These are phyloP conservation scores for Clarias platycephalus DNA, from an alignment of 2,797 vertebrate genomes.

Conservation along the genomic window DNA sequence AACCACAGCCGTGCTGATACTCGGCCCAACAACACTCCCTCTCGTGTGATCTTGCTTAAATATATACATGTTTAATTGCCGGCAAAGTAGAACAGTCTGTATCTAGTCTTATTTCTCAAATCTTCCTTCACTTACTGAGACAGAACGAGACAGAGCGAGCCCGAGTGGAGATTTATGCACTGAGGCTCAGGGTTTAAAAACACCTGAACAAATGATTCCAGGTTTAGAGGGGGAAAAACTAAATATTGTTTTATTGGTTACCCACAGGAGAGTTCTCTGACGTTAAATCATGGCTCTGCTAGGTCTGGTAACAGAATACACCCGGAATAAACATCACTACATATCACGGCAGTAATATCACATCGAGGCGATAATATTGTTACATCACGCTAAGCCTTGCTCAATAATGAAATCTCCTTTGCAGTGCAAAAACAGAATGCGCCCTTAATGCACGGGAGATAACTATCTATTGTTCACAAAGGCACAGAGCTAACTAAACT, in stretches of 20 bases:
- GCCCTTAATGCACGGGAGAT: background rate
- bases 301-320: background rate
- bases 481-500: conserved; percentile 28
- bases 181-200: background rate
- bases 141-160: background rate
- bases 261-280: background rate
- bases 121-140: background rate
- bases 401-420: background rate
- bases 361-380: background rate
- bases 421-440: background rate
- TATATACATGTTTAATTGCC: background rate
- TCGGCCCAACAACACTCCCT: no score
- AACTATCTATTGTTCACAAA: conserved; percentile 14
- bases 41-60: no score
- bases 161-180: background rate
- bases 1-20: no score
- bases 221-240: background rate
- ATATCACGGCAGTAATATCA: background rate
- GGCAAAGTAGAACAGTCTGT: background rate
- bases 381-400: background rate
- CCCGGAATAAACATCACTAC: background rate
- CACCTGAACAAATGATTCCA: background rate
- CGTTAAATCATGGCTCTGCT: background rate
- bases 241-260: background rate
- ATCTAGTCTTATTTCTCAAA: background rate